Evolutionary conservation across 1,140 invertebrate species (phyloP).

Genomic region (Spodoptera litura): DNA sequence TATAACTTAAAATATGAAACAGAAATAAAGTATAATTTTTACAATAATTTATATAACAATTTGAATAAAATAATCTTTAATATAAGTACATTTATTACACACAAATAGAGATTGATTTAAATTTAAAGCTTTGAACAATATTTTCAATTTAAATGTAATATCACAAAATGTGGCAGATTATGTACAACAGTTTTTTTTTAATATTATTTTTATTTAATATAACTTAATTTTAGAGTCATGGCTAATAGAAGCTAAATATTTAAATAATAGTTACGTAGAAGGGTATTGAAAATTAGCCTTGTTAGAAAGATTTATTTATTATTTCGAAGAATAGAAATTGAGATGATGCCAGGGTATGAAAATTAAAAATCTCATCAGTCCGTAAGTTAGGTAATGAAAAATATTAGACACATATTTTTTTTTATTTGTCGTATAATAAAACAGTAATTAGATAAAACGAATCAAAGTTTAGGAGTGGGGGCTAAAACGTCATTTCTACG

Average conservation of each 20-base stretch:
- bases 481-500: too few species aligned
- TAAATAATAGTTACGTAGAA: conserved; percentile 3
- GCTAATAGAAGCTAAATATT: conserved; percentile 29
- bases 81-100: conserved; percentile 29
- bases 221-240: conserved; percentile 16
- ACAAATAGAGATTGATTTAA: conserved; percentile 35
- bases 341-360: too few species aligned
- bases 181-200: conserved; percentile 35
- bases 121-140: conserved; percentile 47
- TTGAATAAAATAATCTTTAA: conserved; percentile 10
- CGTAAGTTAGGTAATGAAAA: too few species aligned
- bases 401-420: too few species aligned
- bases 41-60: background rate
- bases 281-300: background rate
- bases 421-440: background rate
- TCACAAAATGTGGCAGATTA: conserved; percentile 46
- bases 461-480: too few species aligned
- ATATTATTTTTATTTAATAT: conserved; percentile 23
- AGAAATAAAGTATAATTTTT: background rate
- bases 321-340: background rate
- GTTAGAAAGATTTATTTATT: background rate
- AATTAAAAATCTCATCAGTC: too few species aligned
- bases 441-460: too few species aligned
- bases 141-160: conserved; percentile 40
- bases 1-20: background rate